Evolutionary conservation across 2,113 vertebrate species (phyloP).

Genomic region (Mungos mungo): DNA sequence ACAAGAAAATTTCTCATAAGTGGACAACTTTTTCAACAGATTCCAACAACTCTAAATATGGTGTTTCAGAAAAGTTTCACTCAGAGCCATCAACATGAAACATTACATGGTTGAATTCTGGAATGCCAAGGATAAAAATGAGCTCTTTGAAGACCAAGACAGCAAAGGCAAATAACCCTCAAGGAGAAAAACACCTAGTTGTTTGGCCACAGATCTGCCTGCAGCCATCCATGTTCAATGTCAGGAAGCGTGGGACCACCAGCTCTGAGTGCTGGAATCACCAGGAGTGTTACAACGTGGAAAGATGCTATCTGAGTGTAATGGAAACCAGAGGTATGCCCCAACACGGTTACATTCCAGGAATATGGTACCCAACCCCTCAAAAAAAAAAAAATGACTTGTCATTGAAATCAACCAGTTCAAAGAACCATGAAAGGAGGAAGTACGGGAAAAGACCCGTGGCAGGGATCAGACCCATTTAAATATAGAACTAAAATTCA

Average conservation of each 20-base stretch:
- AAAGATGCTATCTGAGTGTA: not conserved
- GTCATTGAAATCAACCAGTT: not conserved
- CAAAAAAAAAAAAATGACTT: not conserved
- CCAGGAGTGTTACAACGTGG: not conserved
- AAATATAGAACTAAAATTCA: not conserved
- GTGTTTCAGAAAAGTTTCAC: not conserved
- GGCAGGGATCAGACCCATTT: not conserved
- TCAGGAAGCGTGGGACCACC: too few relatives aligned
- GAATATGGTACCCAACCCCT: not conserved
- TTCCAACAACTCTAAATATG: not conserved
- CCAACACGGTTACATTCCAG: not conserved
- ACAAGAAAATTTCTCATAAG: not conserved
- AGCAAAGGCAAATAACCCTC: not conserved
- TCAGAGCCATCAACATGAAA: not conserved
- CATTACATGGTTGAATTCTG: not conserved
- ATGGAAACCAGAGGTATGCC: not conserved
- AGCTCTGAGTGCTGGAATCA: not conserved
- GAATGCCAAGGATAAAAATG: not conserved
- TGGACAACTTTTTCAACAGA: not conserved
- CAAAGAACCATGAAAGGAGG: not conserved
- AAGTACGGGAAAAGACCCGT: accelerated
- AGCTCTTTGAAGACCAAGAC: not conserved
- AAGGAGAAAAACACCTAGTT: not conserved
- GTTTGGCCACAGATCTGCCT: not conserved
- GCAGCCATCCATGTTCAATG: not conserved